A percentile compares a stretch with the other conserved stretches of the same genome.
These are phyloP conservation scores for Hypolimnas misippus DNA, from an alignment of 2,888 invertebrate genomes.

Conservation along the genomic window DNA sequence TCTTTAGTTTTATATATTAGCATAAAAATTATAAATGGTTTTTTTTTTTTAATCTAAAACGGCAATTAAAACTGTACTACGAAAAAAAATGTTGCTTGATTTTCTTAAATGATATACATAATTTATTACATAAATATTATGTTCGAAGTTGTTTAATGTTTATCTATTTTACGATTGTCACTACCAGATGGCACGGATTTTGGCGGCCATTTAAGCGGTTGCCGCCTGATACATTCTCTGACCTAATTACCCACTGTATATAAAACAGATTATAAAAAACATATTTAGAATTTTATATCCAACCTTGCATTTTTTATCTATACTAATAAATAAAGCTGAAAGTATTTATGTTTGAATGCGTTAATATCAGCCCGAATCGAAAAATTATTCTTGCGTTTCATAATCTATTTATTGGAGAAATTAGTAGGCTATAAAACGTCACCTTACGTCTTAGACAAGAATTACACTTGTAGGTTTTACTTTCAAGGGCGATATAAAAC, in stretches of 20 bases:
- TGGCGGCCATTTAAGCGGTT: slow-evolving; percentile 20
- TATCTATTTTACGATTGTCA: slow-evolving; percentile 26
- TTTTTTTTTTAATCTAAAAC: too few relatives aligned
- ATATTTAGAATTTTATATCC: slow-evolving; percentile 13
- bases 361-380: too few relatives aligned
- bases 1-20: too few relatives aligned
- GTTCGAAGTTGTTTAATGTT: background rate
- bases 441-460: too few relatives aligned
- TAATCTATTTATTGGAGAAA: too few relatives aligned
- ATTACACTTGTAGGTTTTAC: too few relatives aligned
- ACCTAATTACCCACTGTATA: slow-evolving; percentile 23
- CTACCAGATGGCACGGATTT: slow-evolving; percentile 28
- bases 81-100: background rate
- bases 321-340: background rate
- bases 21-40: too few relatives aligned
- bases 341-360: background rate
- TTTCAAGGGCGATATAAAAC: too few relatives aligned
- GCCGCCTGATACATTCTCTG: slow-evolving; percentile 27
- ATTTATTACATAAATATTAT: slow-evolving; percentile 4
- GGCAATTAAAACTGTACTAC: background rate
- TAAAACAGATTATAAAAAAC: slow-evolving; percentile 32
- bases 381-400: too few relatives aligned
- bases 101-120: background rate
- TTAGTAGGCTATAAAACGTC: too few relatives aligned
- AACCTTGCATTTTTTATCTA: slow-evolving; percentile 24